Percentiles rank a stretch among this genome's conserved stretches.
Conservation (phyloP, 2,797 vertebrate genomes). For the Pipistrellus kuhlii region DNA sequence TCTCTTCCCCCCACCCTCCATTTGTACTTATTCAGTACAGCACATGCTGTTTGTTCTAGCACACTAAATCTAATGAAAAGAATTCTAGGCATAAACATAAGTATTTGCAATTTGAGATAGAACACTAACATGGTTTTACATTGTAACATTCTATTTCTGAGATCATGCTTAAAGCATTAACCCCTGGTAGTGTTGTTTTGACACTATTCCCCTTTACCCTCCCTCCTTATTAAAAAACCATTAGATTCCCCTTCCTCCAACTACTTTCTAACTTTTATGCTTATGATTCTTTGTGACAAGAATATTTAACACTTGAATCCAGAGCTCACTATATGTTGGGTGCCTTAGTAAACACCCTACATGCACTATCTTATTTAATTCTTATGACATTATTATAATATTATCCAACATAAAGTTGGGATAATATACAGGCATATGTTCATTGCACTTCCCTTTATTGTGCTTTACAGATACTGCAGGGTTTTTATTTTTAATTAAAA, state of each 20-base stretch:
- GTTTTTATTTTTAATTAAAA: background rate
- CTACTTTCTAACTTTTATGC: background rate
- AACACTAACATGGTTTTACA: slow-evolving; percentile 8
- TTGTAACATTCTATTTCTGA: background rate
- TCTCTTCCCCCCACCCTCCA: background rate
- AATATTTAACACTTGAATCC: background rate
- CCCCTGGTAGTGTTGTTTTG: background rate
- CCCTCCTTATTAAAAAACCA: background rate
- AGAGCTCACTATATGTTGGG: background rate
- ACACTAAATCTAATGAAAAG: background rate
- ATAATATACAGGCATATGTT: background rate
- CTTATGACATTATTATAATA: background rate
- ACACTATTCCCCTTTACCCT: background rate
- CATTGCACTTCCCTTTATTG: background rate
- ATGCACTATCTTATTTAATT: background rate
- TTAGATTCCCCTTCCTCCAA: background rate
- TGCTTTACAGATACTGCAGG: background rate
- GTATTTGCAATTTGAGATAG: slow-evolving; percentile 26
- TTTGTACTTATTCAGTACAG: background rate
- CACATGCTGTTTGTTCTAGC: background rate
- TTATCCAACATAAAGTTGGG: background rate
- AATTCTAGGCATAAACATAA: background rate
- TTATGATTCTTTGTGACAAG: background rate
- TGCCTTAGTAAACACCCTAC: background rate
- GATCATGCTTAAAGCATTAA: background rate